phyloP scores from a whole-genome alignment of 2,113 vertebrate genomes.

The Tetraodon nigroviridis region DNA sequence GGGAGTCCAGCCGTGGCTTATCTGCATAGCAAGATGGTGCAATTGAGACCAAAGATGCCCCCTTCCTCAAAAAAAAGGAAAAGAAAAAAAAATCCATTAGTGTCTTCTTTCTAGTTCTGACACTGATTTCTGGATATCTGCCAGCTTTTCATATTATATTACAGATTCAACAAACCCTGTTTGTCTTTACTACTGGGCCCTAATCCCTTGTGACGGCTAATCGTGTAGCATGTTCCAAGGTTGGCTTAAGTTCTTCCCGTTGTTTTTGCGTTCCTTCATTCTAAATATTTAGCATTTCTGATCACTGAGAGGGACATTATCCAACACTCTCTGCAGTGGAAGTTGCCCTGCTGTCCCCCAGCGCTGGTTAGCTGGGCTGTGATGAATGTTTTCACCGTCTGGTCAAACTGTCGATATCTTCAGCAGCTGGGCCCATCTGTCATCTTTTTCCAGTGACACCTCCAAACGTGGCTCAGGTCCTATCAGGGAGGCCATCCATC shows the following conservation, averaged over 20 bases:
- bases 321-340: conserved; percentile 37
- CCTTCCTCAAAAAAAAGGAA: no score
- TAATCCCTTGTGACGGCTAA: conserved; percentile 63
- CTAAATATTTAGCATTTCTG: conserved; percentile 33
- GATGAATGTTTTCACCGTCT: conserved; percentile 70
- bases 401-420: conserved; percentile 75
- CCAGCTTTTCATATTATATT: conserved; percentile 63
- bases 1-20: conserved; percentile 28
- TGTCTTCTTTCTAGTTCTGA: conserved; percentile 56
- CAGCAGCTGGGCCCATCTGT: conserved; percentile 74
- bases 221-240: conserved; percentile 53
- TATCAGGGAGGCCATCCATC: conserved; percentile 74
- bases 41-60: conserved; percentile 35
- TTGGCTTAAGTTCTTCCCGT: conserved; percentile 24
- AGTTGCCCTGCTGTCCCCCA: conserved; percentile 49
- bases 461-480: conserved; percentile 66
- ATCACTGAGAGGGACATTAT: conserved; percentile 26
- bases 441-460: conserved; percentile 73
- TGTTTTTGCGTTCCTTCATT: conserved; percentile 14
- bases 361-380: conserved; percentile 58
- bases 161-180: conserved; percentile 53
- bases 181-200: conserved; percentile 63
- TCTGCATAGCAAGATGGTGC: conserved; percentile 44
- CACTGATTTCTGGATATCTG: conserved; percentile 63
- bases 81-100: conserved; percentile 54